These are phyloP conservation scores for Littorina saxatilis DNA, from an alignment of 1,140 invertebrate species.

Conservation along the genomic window DNA sequence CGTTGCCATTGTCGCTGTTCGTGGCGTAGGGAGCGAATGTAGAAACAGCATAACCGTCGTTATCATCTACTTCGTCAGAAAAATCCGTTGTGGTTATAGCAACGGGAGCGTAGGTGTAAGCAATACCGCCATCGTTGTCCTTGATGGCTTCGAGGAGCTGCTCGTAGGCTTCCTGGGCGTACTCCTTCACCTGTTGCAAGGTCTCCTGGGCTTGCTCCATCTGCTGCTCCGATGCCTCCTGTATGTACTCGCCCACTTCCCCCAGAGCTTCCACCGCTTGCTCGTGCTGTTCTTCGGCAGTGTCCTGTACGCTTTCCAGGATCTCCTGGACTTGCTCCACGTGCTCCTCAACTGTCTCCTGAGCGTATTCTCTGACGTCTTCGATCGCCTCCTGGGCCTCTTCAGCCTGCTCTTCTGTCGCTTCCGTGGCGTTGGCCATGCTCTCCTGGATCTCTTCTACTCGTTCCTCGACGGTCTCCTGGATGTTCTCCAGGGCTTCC, in stretches of 20 bases:
- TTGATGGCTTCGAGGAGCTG: neutral
- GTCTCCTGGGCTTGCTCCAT: neutral
- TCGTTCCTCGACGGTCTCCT: too few species aligned
- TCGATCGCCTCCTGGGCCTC: neutral
- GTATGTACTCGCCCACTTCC: neutral
- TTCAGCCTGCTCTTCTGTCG: too few species aligned
- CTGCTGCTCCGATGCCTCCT: neutral
- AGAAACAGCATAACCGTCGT: neutral
- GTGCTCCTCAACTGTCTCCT: neutral
- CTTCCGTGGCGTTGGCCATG: too few species aligned
- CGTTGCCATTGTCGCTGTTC: neutral
- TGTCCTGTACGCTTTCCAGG: neutral
- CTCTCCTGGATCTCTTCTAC: too few species aligned
- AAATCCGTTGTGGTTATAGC: neutral
- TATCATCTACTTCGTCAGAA: conserved; percentile 18
- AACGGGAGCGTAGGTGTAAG: conserved; percentile 7
- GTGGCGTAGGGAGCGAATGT: neutral
- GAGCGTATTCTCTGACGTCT: neutral
- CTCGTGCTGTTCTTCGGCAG: neutral
- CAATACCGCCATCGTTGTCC: too few species aligned
- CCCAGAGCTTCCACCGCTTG: neutral
- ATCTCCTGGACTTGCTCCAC: neutral
- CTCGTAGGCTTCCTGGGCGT: neutral
- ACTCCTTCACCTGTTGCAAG: neutral
- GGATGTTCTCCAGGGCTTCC: too few species aligned